A percentile compares a stretch with the other conserved stretches of the same genome.
These are phyloP conservation scores for Drosophila baimaii DNA, from an alignment of 1,140 invertebrate genomes.

Conservation along the genomic window DNA sequence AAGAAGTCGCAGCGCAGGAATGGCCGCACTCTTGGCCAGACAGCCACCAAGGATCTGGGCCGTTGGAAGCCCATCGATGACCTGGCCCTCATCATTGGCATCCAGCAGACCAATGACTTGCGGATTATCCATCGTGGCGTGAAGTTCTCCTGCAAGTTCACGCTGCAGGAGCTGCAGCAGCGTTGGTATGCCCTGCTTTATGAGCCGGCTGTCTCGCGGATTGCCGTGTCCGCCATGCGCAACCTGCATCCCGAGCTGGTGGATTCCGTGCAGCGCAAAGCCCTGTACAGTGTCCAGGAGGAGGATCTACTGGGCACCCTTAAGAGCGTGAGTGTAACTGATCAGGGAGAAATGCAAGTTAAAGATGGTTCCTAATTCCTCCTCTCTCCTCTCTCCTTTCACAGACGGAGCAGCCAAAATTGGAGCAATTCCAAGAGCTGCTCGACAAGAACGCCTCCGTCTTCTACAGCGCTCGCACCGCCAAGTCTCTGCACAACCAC, in stretches of 20 bases:
- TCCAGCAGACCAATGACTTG: slow-evolving; percentile 96
- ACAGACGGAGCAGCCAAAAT: slow-evolving; percentile 86
- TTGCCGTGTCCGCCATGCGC: slow-evolving; percentile 95
- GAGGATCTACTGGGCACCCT: slow-evolving; percentile 94
- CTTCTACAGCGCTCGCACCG: slow-evolving; percentile 94
- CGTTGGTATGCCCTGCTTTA: slow-evolving; percentile 98
- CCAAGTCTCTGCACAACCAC: slow-evolving; percentile 93
- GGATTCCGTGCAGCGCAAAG: slow-evolving; percentile 93
- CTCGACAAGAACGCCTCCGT: slow-evolving; percentile 92
- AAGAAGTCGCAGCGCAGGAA: slow-evolving; percentile 85
- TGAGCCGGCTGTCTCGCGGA: slow-evolving; percentile 93
- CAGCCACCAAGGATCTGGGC: slow-evolving; percentile 93
- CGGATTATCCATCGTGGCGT: slow-evolving; percentile 94
- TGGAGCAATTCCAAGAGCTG: slow-evolving; percentile 94
- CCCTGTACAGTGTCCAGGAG: slow-evolving; percentile 95
- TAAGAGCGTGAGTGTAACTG: slow-evolving; percentile 88
- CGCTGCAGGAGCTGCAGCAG: slow-evolving; percentile 96
- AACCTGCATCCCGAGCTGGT: slow-evolving; percentile 96
- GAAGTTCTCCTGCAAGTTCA: slow-evolving; percentile 98
- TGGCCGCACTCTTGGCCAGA: slow-evolving; percentile 87
- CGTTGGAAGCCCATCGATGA: slow-evolving; percentile 99
- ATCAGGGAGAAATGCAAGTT: not conserved
- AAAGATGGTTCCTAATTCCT: not conserved
- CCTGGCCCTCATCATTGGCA: slow-evolving; percentile 95
- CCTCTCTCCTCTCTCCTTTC: slow-evolving; percentile 13